A percentile compares a stretch with the other conserved stretches of the same genome.
Conservation (phyloP, 2,113 vertebrate genomes). For the Hepsetus odoe region DNA sequence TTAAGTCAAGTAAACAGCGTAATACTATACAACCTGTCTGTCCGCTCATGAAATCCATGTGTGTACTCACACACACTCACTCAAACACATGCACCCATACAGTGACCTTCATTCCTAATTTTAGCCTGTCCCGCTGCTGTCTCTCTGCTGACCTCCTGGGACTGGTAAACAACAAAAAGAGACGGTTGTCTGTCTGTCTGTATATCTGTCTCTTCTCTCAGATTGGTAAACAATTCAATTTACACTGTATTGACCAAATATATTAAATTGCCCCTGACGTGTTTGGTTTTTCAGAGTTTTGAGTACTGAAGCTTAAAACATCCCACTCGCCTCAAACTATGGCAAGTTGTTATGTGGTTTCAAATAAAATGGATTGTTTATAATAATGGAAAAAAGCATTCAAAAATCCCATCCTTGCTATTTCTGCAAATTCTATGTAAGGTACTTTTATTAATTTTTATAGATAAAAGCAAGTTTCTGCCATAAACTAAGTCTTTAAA, state of each 20-base stretch:
- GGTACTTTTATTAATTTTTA: too few species aligned
- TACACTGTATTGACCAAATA: background rate
- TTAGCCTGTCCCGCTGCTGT: constrained; percentile 10
- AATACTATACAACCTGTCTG: constrained; percentile 7
- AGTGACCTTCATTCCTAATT: constrained; percentile 40
- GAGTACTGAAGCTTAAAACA: background rate
- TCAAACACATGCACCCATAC: constrained; percentile 1
- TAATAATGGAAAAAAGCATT: too few species aligned
- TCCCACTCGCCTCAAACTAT: too few species aligned
- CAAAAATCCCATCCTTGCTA: too few species aligned
- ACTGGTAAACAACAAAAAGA: constrained; percentile 17
- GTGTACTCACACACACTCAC: background rate
- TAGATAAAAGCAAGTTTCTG: too few species aligned
- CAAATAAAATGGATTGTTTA: too few species aligned
- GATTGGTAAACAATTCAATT: background rate
- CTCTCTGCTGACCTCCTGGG: constrained; percentile 8
- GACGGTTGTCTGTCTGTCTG: background rate
- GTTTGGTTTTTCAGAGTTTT: background rate
- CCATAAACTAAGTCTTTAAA: too few species aligned
- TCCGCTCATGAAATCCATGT: background rate
- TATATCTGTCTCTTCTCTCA: background rate
- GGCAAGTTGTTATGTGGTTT: too few species aligned
- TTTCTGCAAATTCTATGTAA: too few species aligned
- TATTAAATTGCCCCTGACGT: background rate
- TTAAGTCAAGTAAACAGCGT: constrained; percentile 36